Base-by-base conservation (phyloP, 2,797 vertebrate species). In the Chromis chromis region DNA sequence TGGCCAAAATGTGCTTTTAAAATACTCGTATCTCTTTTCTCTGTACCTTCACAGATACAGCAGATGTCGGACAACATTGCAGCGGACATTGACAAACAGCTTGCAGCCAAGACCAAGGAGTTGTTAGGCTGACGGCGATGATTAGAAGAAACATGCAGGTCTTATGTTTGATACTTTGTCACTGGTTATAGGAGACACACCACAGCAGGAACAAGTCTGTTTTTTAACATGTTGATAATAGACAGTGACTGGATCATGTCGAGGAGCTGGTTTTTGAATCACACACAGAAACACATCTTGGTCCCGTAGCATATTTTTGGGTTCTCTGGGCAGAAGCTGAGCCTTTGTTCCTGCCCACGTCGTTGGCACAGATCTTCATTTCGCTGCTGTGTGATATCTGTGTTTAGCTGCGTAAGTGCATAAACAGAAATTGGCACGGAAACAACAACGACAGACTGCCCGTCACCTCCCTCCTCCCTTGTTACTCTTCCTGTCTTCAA, bases 61-160 rank as follows among this genome's bases (percentile, higher is more conserved):
- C 97, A 98, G 91, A 96, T 99, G 96, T 86, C 95, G 0, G 97
- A 99, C 1, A 86, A 82, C 52, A 61, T 91, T 0, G 33, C 87
- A 0, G 79, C 80, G 0, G 97, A 99, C 91, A 92, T 99, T 63
- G 98, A 99, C 89, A 97, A 94, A 86, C 96, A 97, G 50, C 93
- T 99, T 62, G 92, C 94, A 40, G 90, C 92, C 1, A 99, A 99
- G 93, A 97, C 96, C 78, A 98, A 97, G 83, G 98, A 99, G 84
- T 94, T 99, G 77, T 92, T 99, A 14, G 96, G 94, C 36, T 98
- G 90, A 96, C 14, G 13, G 33, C 13, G 33, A 46, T 0, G 4
- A 24, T 54, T 6, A 17, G 40, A 33, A 48, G 8, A 73, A 33
- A 19, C n/a, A 16, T 14, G 14, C 33, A 16, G 27, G 44, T 76